Evolutionary conservation across 2,888 invertebrate genomes (phyloP), one percentile per base, ranked within the genome.

Genomic region (Leptinotarsa peninsularis): DNA sequence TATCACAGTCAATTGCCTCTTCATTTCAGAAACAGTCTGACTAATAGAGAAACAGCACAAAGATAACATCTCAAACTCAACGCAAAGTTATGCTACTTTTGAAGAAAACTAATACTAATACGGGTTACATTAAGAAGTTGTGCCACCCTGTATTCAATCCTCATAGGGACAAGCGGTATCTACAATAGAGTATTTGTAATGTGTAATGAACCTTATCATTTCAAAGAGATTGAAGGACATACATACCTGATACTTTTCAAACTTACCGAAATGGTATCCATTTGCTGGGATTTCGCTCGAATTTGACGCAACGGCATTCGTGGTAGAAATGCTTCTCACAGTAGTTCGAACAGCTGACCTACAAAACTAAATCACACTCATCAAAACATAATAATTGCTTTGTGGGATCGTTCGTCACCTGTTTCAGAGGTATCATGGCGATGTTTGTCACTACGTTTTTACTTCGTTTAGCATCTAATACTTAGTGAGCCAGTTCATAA

Each of bases 191-290:
- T 43, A 10, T 43, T 43, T 13, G 7, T 13, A 43, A 43, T 43
- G 43, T 43, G 43, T 13, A 43, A 43, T 43, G 43, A 43, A 43
- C 10, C 43, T 43, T 43, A 43, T 43, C 43, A 43, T 43, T 43
- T 43, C 13, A 43, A 43, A 43, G 10, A 43, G 43, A 43, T 10
- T 10, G 10, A 10, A 43, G 43, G 43, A 10, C 43, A 10, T 10
- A 21, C 43, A 10, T 10, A 43, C 43, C 43, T 43, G 43, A 10
- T 13, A 21, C 21, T 4, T 58, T 14, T 14, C 4, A 4, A 14
- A 63, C 63, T 63, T 43, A 63, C 63, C 63, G n/a, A 63, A 63
- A 63, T 63, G 5, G 63, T 33, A 63, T 43, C 63, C 63, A 63
- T 63, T 63, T 17, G 63, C 10, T 2, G 43, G 63, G 14, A 58